Percentiles rank a stretch among this genome's conserved stretches.
These are phyloP conservation scores for Gadopsis bispinosus DNA, from an alignment of 2,797 vertebrate genomes.

Conservation along the genomic window DNA sequence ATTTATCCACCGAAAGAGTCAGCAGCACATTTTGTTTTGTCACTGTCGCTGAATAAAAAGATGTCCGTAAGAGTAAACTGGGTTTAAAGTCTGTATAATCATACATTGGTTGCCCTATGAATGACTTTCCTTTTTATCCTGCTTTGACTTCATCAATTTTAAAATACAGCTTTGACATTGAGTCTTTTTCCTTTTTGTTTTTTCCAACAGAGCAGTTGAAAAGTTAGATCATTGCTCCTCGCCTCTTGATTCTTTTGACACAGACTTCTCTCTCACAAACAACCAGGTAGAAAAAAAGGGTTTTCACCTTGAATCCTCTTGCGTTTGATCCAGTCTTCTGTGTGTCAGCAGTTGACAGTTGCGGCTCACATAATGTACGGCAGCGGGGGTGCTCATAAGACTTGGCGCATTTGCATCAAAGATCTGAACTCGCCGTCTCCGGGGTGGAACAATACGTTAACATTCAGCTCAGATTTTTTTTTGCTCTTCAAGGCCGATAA, in stretches of 20 bases:
- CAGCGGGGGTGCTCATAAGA: slow-evolving; percentile 27
- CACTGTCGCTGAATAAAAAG: slow-evolving; percentile 1
- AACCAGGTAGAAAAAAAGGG: slow-evolving; percentile 30
- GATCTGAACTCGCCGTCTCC: slow-evolving; percentile 45
- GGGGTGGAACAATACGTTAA: slow-evolving; percentile 39
- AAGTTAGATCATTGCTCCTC: slow-evolving; percentile 40
- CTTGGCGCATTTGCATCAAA: slow-evolving; percentile 58
- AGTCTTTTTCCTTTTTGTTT: slow-evolving; percentile 12
- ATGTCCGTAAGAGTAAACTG: neutral
- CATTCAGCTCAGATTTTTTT: slow-evolving; percentile 55
- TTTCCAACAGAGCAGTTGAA: slow-evolving; percentile 11
- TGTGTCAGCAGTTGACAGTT: slow-evolving; percentile 42
- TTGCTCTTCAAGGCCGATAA: slow-evolving; percentile 49
- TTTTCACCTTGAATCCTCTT: slow-evolving; percentile 63
- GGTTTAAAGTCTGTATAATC: neutral
- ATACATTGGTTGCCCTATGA: neutral
- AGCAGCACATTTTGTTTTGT: slow-evolving; percentile 3
- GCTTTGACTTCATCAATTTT: slow-evolving; percentile 37
- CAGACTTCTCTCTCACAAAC: slow-evolving; percentile 37
- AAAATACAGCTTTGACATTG: slow-evolving; percentile 38
- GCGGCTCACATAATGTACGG: slow-evolving; percentile 39
- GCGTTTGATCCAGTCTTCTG: slow-evolving; percentile 55
- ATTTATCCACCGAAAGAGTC: neutral
- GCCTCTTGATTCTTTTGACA: slow-evolving; percentile 50
- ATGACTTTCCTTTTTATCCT: slow-evolving; percentile 27